phyloP scores from a whole-genome alignment of 2,888 invertebrate species.

The Drosophila bunnanda region DNA sequence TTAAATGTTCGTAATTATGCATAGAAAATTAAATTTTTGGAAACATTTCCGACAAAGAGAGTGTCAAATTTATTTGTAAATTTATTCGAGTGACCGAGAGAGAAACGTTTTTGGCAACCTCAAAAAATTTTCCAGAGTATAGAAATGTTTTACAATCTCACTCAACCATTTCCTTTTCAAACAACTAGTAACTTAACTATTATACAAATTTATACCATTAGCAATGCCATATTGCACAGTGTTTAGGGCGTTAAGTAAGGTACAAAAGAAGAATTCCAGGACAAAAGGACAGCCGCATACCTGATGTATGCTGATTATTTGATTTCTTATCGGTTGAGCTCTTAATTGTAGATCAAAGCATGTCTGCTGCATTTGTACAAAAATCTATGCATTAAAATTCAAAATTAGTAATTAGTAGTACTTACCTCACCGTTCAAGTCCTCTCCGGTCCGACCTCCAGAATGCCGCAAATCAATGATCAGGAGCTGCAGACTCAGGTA shows the following conservation, averaged over 20 bases:
- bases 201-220: not conserved
- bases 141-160: too few species aligned
- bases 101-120: not conserved
- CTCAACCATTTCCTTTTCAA: not conserved
- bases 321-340: conserved; percentile 7
- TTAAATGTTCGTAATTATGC: not conserved
- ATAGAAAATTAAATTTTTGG: not conserved
- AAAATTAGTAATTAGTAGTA: not conserved
- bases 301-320: conserved; percentile 21
- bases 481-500: conserved; percentile 10
- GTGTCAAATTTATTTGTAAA: not conserved
- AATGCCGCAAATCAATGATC: conserved; percentile 11
- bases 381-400: not conserved
- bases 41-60: not conserved
- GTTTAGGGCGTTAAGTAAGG: conserved; percentile 5
- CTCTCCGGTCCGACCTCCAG: not conserved
- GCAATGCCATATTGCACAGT: conserved; percentile 14
- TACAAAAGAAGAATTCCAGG: conserved; percentile 21
- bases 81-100: not conserved
- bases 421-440: not conserved
- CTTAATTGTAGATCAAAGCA: not conserved
- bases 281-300: conserved; percentile 20
- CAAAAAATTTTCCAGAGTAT: too few species aligned
- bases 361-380: not conserved
- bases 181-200: not conserved